phyloP scores from a whole-genome alignment of 2,797 vertebrate genomes.

The Buceros bicornis region DNA sequence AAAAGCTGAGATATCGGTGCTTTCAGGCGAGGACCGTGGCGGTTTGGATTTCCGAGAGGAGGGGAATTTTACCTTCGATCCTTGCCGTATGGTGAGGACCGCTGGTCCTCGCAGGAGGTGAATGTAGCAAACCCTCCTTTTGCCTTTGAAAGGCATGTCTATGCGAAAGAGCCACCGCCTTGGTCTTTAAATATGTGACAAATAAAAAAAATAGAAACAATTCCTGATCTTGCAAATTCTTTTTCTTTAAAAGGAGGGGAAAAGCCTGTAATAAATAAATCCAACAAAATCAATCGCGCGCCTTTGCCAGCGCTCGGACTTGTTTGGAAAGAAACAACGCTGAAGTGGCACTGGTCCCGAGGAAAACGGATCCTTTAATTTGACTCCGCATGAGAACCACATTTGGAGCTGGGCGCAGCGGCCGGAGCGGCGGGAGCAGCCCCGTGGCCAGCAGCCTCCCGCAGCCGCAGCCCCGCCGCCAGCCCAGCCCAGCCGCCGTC shows the following conservation, averaged over 20 bases:
- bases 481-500: not conserved
- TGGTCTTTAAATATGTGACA: not conserved
- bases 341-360: slow-evolving; percentile 54
- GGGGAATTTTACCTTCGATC: slow-evolving; percentile 15
- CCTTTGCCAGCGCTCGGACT: slow-evolving; percentile 60
- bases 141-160: slow-evolving; percentile 12
- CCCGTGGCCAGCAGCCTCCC: not conserved
- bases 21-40: not conserved
- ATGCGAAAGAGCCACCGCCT: not conserved
- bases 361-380: slow-evolving; percentile 69
- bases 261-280: not conserved
- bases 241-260: not conserved
- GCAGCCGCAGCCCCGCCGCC: not conserved
- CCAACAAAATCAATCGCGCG: not conserved
- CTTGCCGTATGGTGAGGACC: not conserved
- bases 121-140: not conserved
- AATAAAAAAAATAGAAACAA: not conserved
- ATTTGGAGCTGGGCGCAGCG: slow-evolving; percentile 4
- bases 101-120: slow-evolving; percentile 2
- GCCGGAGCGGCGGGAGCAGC: slow-evolving; percentile 11
- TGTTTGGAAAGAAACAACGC: slow-evolving; percentile 60
- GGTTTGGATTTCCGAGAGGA: not conserved
- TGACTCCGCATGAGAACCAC: slow-evolving; percentile 58
- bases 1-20: not conserved
- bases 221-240: not conserved